phyloP scores from a whole-genome alignment of 2,888 invertebrate genomes.

The Trachelus tabidus region DNA sequence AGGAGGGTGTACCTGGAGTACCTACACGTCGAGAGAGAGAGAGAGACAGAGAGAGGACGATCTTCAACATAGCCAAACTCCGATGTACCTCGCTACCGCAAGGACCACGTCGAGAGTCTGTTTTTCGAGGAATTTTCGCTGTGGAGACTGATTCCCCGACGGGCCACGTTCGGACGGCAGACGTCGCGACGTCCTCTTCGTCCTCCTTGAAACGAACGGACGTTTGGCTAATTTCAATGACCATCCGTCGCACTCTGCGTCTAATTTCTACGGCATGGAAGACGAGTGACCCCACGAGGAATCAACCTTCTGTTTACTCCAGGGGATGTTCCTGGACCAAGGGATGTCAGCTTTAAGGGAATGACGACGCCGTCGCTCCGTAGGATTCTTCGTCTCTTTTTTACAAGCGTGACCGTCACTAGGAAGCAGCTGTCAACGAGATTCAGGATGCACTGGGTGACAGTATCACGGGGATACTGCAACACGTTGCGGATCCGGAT shows the following conservation, averaged over 20 bases:
- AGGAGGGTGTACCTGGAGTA: background rate
- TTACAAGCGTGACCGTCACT: too few relatives aligned
- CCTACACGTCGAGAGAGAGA: background rate
- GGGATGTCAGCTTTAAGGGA: background rate
- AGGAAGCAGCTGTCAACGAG: background rate
- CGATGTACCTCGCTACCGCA: background rate
- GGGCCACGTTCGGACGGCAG: constrained; percentile 35
- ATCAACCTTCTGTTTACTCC: background rate
- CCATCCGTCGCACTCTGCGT: constrained; percentile 5
- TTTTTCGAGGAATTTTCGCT: constrained; percentile 55
- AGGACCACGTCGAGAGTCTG: constrained; percentile 36
- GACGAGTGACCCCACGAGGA: background rate
- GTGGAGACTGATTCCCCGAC: constrained; percentile 57
- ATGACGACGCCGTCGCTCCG: background rate
- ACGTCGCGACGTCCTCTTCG: background rate
- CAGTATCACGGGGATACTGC: background rate
- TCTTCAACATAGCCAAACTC: background rate
- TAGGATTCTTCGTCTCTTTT: too few relatives aligned
- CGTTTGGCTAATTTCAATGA: constrained; percentile 5
- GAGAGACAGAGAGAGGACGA: background rate
- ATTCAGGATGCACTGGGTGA: background rate
- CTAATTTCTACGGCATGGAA: background rate
- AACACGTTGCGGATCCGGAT: background rate
- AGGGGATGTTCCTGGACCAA: background rate
- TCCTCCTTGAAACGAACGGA: background rate